Evolutionary conservation across 2,113 vertebrate species (phyloP), one percentile per base, ranked within the genome.

Genomic region (Tychaedon coryphoeus): DNA sequence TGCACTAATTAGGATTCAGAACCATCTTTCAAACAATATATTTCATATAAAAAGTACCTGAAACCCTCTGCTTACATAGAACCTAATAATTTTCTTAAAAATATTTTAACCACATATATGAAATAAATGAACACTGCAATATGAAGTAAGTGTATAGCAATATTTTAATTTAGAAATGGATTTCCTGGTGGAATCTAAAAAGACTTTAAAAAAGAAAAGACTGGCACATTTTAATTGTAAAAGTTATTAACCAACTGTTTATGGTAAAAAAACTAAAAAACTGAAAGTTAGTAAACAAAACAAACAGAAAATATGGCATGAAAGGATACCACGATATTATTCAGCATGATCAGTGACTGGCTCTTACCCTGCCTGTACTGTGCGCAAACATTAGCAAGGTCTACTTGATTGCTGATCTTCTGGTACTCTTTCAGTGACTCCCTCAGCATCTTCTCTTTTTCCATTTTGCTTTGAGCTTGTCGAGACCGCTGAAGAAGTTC

Each of bases 361-460:
- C 19, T 89, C 87, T 96, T 84, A 99, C 99, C 99, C 97, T 99
- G 99, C 25, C 99, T 98, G 91, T 99, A 99, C 77, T 99, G 99
- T 4, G 97, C 98, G 97, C 99, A 99, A 69, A 99, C 99, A 51
- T 98, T 98, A 8, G 98, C 95, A 96, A 99, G 98, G 84, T 99
- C 99, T 16, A 99, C 99, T 96, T 99, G 98, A 82, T 98, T 98
- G 94, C 99, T 99, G 95, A 99, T 99, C 96, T 99, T 99, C 69
- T 99, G 99, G 95, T 99, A 99, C 33, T 99, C 98, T 18, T 97
- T 98, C 50, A 99, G 96, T 8, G 99, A 99, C 86, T 99, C 99
- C 73, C 98, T 98, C 67, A 99, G 96, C 61, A 98, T 99, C 75
- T 98, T 98, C 90, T 99, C 99, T 91, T 99, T 99, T 82, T 99